These are phyloP conservation scores for Amphimallon solstitiale DNA, from an alignment of 2,888 invertebrate species.

Conservation along the genomic window DNA sequence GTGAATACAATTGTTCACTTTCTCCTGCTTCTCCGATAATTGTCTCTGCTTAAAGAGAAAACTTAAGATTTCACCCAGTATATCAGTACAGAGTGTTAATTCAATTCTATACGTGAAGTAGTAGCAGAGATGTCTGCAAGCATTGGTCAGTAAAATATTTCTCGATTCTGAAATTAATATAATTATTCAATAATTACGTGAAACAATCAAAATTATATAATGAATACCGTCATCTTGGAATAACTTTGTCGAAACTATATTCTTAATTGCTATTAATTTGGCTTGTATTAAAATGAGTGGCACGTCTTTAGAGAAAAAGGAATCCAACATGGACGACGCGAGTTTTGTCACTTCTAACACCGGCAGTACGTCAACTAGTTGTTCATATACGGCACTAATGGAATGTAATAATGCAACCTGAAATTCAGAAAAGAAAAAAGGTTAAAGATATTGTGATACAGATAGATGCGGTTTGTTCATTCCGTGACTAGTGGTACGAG, in stretches of 20 bases:
- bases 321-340: conserved; percentile 82
- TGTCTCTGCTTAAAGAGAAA: conserved; percentile 68
- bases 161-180: conserved; percentile 76
- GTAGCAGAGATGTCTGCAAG: conserved; percentile 85
- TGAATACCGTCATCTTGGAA: conserved; percentile 75
- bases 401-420: conserved; percentile 85
- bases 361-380: conserved; percentile 78
- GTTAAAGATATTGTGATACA: no score
- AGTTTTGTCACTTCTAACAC: conserved; percentile 82
- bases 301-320: conserved; percentile 72
- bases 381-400: conserved; percentile 85
- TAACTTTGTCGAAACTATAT: conserved; percentile 78
- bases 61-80: conserved; percentile 84
- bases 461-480: no score
- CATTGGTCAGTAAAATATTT: conserved; percentile 81
- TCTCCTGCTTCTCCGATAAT: conserved; percentile 64
- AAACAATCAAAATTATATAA: background rate
- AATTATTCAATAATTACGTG: conserved; percentile 29
- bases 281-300: conserved; percentile 80
- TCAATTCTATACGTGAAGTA: conserved; percentile 87
- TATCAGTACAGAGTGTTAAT: conserved; percentile 83
- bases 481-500: no score
- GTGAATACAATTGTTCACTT: conserved; percentile 72
- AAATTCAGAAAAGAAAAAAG: no score
- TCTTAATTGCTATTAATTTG: conserved; percentile 83